phyloP scores from a whole-genome alignment of 1,140 invertebrate genomes.

The Drosophila ironensis region DNA sequence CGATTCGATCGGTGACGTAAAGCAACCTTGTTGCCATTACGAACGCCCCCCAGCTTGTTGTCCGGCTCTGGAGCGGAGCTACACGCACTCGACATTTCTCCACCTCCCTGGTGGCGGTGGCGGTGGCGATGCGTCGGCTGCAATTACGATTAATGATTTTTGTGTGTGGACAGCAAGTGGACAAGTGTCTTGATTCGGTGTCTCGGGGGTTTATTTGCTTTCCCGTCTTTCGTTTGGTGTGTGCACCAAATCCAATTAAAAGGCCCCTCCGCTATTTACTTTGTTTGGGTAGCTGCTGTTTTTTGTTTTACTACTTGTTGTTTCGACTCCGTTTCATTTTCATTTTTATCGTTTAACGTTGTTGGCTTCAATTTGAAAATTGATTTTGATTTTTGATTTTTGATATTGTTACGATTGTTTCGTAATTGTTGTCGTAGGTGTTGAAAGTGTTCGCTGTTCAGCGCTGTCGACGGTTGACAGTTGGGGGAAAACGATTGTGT shows the following conservation, averaged over 20 bases:
- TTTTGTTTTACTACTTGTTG: constrained; percentile 43
- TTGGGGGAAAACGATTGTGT: constrained; percentile 19
- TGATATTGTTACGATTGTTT: constrained; percentile 63
- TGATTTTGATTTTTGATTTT: constrained; percentile 48
- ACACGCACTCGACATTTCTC: constrained; percentile 48
- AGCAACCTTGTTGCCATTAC: constrained; percentile 57
- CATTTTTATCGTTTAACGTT: constrained; percentile 18
- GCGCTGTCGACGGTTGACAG: constrained; percentile 47
- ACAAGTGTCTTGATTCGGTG: constrained; percentile 51
- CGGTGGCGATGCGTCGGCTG: constrained; percentile 39
- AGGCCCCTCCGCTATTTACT: constrained; percentile 30
- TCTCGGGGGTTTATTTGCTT: constrained; percentile 40
- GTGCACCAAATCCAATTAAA: constrained; percentile 46
- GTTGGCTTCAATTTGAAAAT: constrained; percentile 69
- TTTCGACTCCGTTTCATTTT: constrained; percentile 18
- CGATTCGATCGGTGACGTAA: constrained; percentile 62
- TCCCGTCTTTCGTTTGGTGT: constrained; percentile 9
- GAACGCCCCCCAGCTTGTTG: constrained; percentile 28
- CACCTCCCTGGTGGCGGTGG: constrained; percentile 1
- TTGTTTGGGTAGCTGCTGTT: constrained; percentile 63
- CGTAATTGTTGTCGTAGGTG: constrained; percentile 67
- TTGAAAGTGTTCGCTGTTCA: constrained; percentile 45
- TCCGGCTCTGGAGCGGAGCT: no score
- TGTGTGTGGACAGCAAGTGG: constrained; percentile 61
- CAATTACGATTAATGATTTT: constrained; percentile 70